phyloP scores from a whole-genome alignment of 2,113 vertebrate species.

The Megaleporinus macrocephalus region DNA sequence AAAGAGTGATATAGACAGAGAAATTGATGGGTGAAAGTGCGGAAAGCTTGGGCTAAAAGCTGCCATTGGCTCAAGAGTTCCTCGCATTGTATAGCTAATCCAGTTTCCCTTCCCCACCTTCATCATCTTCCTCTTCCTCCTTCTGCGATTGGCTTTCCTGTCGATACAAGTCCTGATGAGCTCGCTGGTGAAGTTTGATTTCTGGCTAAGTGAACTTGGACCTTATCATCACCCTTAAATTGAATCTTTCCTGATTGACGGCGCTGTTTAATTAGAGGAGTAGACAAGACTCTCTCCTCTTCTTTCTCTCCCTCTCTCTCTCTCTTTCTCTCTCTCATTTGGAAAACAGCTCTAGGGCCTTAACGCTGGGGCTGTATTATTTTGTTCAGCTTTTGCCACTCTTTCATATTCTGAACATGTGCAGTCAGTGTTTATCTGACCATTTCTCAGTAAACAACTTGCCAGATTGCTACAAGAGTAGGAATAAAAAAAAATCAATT shows the following conservation, averaged over 20 bases:
- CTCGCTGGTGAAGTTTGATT: slow-evolving; percentile 48
- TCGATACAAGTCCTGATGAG: slow-evolving; percentile 42
- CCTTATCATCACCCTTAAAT: slow-evolving; percentile 43
- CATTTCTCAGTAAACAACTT: no score
- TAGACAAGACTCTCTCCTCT: not conserved
- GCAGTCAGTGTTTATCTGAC: no score
- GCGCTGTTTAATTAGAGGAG: slow-evolving; percentile 39
- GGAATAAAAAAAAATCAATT: no score
- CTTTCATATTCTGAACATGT: not conserved
- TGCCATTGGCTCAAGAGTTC: slow-evolving; percentile 17
- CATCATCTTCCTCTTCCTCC: slow-evolving; percentile 21
- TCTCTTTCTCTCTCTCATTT: not conserved
- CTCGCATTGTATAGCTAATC: slow-evolving; percentile 41
- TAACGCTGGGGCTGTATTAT: not conserved
- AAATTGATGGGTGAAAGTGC: not conserved
- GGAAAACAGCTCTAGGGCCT: slow-evolving; percentile 10
- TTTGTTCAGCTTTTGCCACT: not conserved
- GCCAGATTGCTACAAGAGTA: not conserved
- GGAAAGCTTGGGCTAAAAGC: slow-evolving; percentile 33
- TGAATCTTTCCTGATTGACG: slow-evolving; percentile 35
- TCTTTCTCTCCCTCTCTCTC: not conserved
- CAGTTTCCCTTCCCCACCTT: slow-evolving; percentile 28
- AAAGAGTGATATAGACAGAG: slow-evolving; percentile 9
- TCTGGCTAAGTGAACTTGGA: slow-evolving; percentile 38
- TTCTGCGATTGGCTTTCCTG: slow-evolving; percentile 6